Base-by-base conservation (phyloP, 2,888 invertebrate species). In the Pterobdella sp. region DNA sequence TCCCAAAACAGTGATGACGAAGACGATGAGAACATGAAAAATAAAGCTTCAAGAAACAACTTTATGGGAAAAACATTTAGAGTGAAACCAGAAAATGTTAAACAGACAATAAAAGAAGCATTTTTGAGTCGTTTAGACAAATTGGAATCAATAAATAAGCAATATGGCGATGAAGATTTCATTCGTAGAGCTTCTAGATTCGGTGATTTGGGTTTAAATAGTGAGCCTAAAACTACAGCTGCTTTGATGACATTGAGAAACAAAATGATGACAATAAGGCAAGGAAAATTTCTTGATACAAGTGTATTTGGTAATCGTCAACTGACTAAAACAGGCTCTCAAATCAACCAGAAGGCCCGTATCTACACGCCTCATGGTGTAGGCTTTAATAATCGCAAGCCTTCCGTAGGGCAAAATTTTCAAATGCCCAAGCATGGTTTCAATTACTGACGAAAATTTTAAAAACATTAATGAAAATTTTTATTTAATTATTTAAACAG, bases 231-330 rank as follows among this genome's bases (percentile, higher is more conserved):
- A n/a, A 71, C 71, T n/a, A 56, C 32, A 29, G 34, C 34, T 2
- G 71, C 71, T 7, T 36, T 71, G 34, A 63, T 71, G 71, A 71
- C 71, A 18, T n/a, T 71, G 56, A 2, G 71, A 35, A 32, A 60
- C 35, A 71, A 63, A 14, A 2, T 63, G 65, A 65, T 35, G 65
- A 65, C 35, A 4, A 34, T 56, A 26, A 7, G 60, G 3, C 7
- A 56, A 3, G 60, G n/a, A 3, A 56, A 56, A 7, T 26, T 56
- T 3, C 60, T 26, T n/a, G 60, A 56, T 56, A 26, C 60, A 22
- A 26, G n/a, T 4, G 60, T 56, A 22, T 56, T 56, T n/a, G 18
- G n/a, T 3, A 4, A 56, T 3, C 60, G 60, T 26, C 4, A 56
- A 3, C 4, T 3, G 3, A 22, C 60, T 22, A 56, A 22, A 56